phyloP scores from a whole-genome alignment of 2,113 vertebrate genomes.

The Eclectus roratus region DNA sequence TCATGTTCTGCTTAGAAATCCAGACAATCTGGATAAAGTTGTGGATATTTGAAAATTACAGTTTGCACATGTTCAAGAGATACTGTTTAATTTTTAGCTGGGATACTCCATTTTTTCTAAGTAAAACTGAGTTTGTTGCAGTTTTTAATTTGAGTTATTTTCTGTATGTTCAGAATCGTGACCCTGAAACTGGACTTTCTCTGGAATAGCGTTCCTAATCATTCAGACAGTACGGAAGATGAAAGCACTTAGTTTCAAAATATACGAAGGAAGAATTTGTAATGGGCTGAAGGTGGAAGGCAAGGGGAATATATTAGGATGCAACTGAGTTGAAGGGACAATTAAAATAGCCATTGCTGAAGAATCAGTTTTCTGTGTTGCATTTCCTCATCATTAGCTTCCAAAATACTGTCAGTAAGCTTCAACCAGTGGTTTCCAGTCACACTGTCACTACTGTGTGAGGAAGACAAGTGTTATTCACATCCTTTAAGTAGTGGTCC shows the following conservation, averaged over 20 bases:
- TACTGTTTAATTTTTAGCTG: neutral
- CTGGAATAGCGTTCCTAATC: neutral
- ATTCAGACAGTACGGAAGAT: neutral
- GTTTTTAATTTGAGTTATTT: neutral
- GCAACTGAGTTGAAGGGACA: neutral
- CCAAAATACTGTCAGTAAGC: neutral
- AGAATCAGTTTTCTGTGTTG: neutral
- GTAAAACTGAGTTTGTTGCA: neutral
- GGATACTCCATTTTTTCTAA: neutral
- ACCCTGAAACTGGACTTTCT: neutral
- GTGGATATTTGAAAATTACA: neutral
- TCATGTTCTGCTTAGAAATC: neutral
- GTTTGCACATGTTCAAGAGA: neutral
- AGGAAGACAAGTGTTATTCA: neutral
- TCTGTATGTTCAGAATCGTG: neutral
- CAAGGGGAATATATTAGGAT: neutral
- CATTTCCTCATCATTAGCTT: neutral
- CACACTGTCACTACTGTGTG: too few relatives aligned
- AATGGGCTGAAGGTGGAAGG: neutral
- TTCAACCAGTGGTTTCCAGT: neutral
- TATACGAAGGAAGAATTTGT: neutral
- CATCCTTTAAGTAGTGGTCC: neutral
- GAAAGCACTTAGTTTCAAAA: neutral
- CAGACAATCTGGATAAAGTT: neutral
- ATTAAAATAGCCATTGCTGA: neutral